Evolutionary conservation across 2,888 invertebrate species (phyloP), one percentile per base, ranked within the genome.

Genomic region (Steromphala cineraria): DNA sequence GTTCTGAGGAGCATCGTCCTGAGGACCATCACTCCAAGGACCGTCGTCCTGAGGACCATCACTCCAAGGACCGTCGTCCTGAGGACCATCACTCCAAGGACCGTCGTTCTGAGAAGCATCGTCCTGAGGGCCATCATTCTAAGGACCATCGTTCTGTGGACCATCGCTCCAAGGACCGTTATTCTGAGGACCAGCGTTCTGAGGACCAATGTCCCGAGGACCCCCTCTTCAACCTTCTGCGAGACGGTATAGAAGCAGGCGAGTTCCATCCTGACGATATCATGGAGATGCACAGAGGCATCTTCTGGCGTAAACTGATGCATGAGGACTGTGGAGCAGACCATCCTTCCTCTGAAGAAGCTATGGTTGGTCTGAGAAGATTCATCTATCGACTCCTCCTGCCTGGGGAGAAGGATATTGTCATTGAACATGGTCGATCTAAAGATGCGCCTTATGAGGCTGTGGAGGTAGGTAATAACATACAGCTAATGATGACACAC

Each of bases 291-390:
- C 90, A 91, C 76, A 86, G 87, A 31, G 87, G 88, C 77, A 88
- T 92, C 78, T 92, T 91, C 86, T 92, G 92, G 92, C 90, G 90
- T 53, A 84, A 91, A 17, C 86, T 89, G 85, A 55, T 91, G 67
- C 76, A 89, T 36, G 89, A 90, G 77, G 91, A 90, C 74, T 85
- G 84, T 17, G 78, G 67, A 5, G 78, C 78, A 21, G 86, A 88
- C 17, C 83, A 83, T 53, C 89, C 90, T 0, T 86, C 87, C 76
- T 87, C 84, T 0, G 92, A 92, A 80, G 81, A 83, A 46, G 87
- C 89, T 4, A 83, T 91, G 76, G 78, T 87, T 3, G 83, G 82
- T 1, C 84, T 92, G 52, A 84, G 92, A 28, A 85, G 87, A 7
- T 88, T 84, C 79, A 82, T 92, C 36, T 92, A 92, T 80, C 75